Base-by-base conservation (phyloP, 37 sponge, comb jelly and placozoan species). In the Lycopodina hypogea region DNA sequence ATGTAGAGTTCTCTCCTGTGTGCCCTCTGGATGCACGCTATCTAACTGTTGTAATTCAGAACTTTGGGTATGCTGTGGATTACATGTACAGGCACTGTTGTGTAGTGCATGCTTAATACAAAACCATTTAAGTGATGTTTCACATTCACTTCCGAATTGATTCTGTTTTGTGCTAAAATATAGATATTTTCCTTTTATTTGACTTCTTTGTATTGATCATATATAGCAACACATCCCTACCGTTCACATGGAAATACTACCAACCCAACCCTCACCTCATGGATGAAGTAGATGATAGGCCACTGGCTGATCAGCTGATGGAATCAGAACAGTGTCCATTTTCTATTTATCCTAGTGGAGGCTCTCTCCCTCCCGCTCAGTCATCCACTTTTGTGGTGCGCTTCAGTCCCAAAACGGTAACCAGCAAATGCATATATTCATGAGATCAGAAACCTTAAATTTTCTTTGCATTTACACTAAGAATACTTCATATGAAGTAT, bases 211-310 rank as follows among this genome's bases (percentile, higher is more conserved):
- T 65, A 19, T 32, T 71, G 68, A 67, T 32, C 69, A 38, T 78
- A 30, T 66, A 11, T 40, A 86, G 81, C 50, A 37, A 74, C 53
- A 65, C 74, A 50, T 70, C 71, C 11, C 37, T 90, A 9, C 72
- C 81, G 2, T 90, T 63, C 53, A 42, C 40, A 38, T 90, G 90
- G 90, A 76, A 34, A 14, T 53, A 84, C n/a, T 90, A 80, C 69
- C 81, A 80, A n/a, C 86, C 90, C 3, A 37, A 57, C 40, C 73
- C 70, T 77, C 79, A 59, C 23, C 72, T 50, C 26, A 51, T 36
- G 19, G 30, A 40, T 41, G 24, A 7, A 24, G 51, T 45, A 24
- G 35, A 51, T 71, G 69, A 55, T 35, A 45, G 2, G 19, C 62
- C 78, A 28, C 11, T 82, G 41, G 36, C 39, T 73, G 52, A 36